Evolutionary conservation across 2,113 vertebrate genomes (phyloP).

Genomic region (Dipodomys ordii): DNA sequence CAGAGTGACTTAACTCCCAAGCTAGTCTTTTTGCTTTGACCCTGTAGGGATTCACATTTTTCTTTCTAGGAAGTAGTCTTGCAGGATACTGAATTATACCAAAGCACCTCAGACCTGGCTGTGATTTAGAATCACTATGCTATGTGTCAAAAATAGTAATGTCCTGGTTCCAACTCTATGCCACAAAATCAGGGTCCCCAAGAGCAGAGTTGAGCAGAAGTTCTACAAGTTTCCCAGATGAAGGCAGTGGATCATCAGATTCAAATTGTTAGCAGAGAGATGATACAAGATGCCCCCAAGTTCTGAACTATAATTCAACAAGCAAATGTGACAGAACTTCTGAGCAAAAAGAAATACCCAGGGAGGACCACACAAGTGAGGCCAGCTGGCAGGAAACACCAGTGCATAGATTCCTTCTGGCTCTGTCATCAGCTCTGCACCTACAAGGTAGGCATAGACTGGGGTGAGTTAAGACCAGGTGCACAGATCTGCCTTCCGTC

Average conservation of each 20-base stretch:
- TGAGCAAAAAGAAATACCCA: neutral
- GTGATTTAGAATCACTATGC: rapidly evolving
- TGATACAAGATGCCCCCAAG: neutral
- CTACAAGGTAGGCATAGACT: rapidly evolving
- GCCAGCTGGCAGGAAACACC: neutral
- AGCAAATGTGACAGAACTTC: neutral
- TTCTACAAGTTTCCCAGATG: neutral
- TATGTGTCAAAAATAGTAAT: neutral
- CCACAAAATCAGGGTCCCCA: neutral
- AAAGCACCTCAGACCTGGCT: neutral
- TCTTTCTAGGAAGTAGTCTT: rapidly evolving
- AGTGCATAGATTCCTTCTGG: too few species aligned
- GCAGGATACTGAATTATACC: neutral
- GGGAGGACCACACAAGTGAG: neutral
- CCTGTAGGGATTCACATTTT: neutral
- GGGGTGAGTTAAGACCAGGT: neutral
- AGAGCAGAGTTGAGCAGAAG: neutral
- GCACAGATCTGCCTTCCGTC: neutral
- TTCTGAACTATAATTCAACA: neutral
- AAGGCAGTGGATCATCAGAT: neutral
- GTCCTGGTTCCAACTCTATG: rapidly evolving
- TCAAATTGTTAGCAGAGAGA: neutral
- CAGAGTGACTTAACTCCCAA: neutral
- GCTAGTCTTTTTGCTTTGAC: neutral
- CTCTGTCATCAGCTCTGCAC: neutral